Evolutionary conservation across 2,888 invertebrate genomes (phyloP).

Genomic region (Rotaria sp.): DNA sequence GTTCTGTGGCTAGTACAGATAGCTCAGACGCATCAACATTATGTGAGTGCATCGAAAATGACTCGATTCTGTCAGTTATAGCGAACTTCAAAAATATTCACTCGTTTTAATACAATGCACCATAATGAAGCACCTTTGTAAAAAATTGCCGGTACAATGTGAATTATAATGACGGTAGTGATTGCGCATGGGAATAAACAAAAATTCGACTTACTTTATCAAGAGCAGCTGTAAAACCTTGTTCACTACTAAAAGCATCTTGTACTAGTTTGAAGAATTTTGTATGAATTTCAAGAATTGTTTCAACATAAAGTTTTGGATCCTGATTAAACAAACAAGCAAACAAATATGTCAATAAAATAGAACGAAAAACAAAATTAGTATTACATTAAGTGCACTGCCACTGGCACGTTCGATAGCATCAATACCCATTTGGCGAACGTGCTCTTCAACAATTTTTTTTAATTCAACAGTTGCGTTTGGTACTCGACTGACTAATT

Average conservation of each 20-base stretch:
- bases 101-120: no score
- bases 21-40: no score
- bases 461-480: slow-evolving; percentile 83
- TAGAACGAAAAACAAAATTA: slow-evolving; percentile 44
- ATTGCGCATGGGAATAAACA: no score
- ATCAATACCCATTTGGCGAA: slow-evolving; percentile 68
- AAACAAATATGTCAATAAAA: background rate
- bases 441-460: slow-evolving; percentile 80
- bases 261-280: slow-evolving; percentile 89
- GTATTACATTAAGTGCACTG: slow-evolving; percentile 70
- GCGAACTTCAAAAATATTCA: no score
- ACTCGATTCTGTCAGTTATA: no score
- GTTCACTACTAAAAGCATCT: slow-evolving; percentile 88
- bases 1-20: no score
- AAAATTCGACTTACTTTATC: slow-evolving; percentile 65
- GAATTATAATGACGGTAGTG: no score
- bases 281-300: slow-evolving; percentile 90
- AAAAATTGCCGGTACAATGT: no score
- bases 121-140: no score
- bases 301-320: slow-evolving; percentile 91
- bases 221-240: slow-evolving; percentile 89
- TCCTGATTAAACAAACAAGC: slow-evolving; percentile 62
- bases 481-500: slow-evolving; percentile 78
- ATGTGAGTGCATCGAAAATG: no score
- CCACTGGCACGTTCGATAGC: slow-evolving; percentile 91